phyloP scores from a whole-genome alignment of 1,140 invertebrate species.

The Triops longicaudatus region DNA sequence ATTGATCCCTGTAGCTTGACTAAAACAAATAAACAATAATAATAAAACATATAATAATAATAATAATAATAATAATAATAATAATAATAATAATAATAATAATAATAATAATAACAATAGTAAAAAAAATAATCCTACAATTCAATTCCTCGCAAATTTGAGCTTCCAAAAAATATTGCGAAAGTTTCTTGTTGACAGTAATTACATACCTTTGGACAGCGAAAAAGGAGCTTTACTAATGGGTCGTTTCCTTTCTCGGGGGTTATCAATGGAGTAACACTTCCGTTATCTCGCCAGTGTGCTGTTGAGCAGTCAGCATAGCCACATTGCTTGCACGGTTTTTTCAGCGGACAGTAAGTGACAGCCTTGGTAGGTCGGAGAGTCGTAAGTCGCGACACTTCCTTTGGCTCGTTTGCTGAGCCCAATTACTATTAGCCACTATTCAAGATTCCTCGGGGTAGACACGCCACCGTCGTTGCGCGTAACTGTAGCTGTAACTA shows the following conservation, averaged over 20 bases:
- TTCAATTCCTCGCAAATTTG: too few species aligned
- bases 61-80: too few species aligned
- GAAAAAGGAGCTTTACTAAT: neutral
- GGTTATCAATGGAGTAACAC: neutral
- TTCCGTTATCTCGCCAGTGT: neutral
- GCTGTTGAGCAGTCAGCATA: neutral
- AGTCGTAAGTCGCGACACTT: slow-evolving; percentile 4
- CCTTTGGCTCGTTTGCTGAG: neutral
- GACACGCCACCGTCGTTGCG: neutral
- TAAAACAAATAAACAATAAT: too few species aligned
- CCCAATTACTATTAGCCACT: slow-evolving; percentile 2
- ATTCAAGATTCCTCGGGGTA: neutral
- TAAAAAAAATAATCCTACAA: too few species aligned
- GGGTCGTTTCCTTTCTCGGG: neutral
- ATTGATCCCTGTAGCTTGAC: too few species aligned
- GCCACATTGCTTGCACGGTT: neutral
- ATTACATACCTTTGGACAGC: neutral
- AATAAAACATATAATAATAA: too few species aligned
- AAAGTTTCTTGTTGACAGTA: neutral
- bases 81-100: too few species aligned
- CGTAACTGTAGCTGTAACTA: neutral
- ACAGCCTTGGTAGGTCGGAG: neutral
- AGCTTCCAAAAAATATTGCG: neutral
- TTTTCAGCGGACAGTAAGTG: neutral
- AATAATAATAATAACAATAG: too few species aligned